Conservation (phyloP, 2,113 vertebrate species). For the Tiliqua scincoides region DNA sequence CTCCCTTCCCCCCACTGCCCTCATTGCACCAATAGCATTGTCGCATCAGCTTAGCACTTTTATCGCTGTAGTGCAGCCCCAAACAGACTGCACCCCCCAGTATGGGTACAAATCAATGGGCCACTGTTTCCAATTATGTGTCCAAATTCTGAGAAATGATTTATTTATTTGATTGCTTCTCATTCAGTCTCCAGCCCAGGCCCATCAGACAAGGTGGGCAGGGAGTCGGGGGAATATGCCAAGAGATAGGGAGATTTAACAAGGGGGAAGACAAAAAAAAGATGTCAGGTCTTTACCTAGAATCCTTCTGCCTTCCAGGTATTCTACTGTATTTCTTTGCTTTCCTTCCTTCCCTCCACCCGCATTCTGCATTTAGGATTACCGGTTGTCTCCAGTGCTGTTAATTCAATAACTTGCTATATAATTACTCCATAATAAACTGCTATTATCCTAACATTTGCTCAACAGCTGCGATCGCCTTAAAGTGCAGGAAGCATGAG, state of each 20-base stretch:
- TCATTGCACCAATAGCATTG: constrained; percentile 44
- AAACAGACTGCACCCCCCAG: constrained; percentile 58
- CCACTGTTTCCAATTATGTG: constrained; percentile 65
- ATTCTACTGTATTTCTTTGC: neutral
- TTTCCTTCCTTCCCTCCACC: neutral
- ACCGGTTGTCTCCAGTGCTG: constrained; percentile 47
- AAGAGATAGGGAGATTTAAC: constrained; percentile 36
- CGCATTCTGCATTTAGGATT: constrained; percentile 30
- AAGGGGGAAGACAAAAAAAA: neutral
- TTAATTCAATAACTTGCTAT: constrained; percentile 72
- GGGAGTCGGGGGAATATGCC: neutral
- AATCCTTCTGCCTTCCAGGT: constrained; percentile 20
- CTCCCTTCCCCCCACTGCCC: constrained; percentile 4
- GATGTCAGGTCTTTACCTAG: neutral
- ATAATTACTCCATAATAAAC: constrained; percentile 73
- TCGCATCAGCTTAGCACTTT: constrained; percentile 31
- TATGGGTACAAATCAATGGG: constrained; percentile 58
- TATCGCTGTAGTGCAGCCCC: constrained; percentile 42
- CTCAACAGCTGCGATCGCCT: constrained; percentile 68
- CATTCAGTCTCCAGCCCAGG: constrained; percentile 51
- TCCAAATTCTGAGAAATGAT: constrained; percentile 66
- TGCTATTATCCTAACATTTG: constrained; percentile 72
- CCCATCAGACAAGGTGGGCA: neutral
- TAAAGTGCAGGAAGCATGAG: constrained; percentile 29
- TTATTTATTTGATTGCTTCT: constrained; percentile 69